Evolutionary conservation across 1,140 invertebrate genomes (phyloP), one percentile per base, ranked within the genome.

Genomic region (Chlorops oryzae): DNA sequence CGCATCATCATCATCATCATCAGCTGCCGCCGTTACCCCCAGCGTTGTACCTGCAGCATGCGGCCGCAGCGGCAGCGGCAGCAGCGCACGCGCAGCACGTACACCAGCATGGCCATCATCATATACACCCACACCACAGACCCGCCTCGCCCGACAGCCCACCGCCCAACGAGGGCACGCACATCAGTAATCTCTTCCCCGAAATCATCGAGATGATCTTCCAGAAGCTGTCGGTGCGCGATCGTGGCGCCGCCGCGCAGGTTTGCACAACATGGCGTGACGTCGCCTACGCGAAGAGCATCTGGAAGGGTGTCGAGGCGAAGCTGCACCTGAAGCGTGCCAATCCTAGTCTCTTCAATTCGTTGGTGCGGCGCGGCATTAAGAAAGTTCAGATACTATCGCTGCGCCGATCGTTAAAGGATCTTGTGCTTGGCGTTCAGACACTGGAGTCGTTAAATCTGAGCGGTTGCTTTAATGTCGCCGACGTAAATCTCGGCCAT

Each of bases 161-260:
- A 21, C 56, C 64, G 25, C 60, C 60, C 54, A 64, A 65, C 24
- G 77, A 79, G 34, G 81, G 80, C 52, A 87, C 86, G 39, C 88
- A 92, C 74, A 87, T 95, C 53, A 88, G 88, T 13, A 82, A 86
- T 62, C 77, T 96, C 13, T 96, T 95, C 74, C 92, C 93, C 3
- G 92, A 96, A 70, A 83, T 96, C 48, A 74, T 97, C 23, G 88
- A 91, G 18, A 80, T 93, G 54, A 95, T 97, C 62, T 96, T 97
- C 70, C 82, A 87, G 58, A 86, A 92, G 72, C 76, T 96, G 58
- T 86, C 90, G 10, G 89, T 95, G 5, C 76, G 84, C 59, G 92
- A 95, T 75, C 83, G 91, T 68, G 91, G 93, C 1, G 75, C 89
- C 22, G 92, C 86, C 2, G 90, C 92, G 2, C 91, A 93, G 74